These are phyloP conservation scores for Spodoptera littoralis DNA, from an alignment of 2,888 invertebrate species.

Conservation along the genomic window DNA sequence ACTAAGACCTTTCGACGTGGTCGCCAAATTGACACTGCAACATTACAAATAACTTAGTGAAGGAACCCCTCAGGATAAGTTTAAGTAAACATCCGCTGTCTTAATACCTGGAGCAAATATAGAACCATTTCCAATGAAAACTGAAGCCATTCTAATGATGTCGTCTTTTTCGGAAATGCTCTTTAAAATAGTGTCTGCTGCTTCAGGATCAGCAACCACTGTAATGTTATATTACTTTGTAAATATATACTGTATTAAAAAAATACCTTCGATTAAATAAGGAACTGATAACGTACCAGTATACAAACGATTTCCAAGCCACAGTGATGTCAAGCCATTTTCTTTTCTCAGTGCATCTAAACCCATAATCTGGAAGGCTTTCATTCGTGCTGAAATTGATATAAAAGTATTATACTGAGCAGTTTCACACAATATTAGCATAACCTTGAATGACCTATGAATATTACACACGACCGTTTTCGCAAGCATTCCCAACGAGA, in stretches of 20 bases:
- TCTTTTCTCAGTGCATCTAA: slow-evolving; percentile 43
- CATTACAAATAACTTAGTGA: no score
- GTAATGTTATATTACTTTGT: slow-evolving; percentile 14
- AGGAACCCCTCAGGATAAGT: no score
- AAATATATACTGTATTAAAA: no score
- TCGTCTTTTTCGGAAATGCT: slow-evolving; percentile 68
- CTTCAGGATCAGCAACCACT: slow-evolving; percentile 63
- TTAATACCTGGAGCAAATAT: slow-evolving; percentile 68
- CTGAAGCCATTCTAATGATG: slow-evolving; percentile 49
- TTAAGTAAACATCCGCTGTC: no score
- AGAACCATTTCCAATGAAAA: slow-evolving; percentile 65
- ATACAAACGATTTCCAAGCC: slow-evolving; percentile 52
- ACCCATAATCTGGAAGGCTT: slow-evolving; percentile 49
- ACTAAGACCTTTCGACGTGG: slow-evolving; percentile 67
- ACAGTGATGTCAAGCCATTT: slow-evolving; percentile 39
- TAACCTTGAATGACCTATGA: no score
- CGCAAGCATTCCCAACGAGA: no score
- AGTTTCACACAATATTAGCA: no score
- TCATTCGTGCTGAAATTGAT: slow-evolving; percentile 55
- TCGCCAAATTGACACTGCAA: slow-evolving; percentile 67
- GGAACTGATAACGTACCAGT: slow-evolving; percentile 36
- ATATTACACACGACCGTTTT: no score
- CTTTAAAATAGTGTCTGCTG: slow-evolving; percentile 63
- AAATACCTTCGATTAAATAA: not conserved
- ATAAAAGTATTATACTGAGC: no score